Evolutionary conservation across 2,797 vertebrate species (phyloP).

Genomic region (Lacerta agilis): DNA sequence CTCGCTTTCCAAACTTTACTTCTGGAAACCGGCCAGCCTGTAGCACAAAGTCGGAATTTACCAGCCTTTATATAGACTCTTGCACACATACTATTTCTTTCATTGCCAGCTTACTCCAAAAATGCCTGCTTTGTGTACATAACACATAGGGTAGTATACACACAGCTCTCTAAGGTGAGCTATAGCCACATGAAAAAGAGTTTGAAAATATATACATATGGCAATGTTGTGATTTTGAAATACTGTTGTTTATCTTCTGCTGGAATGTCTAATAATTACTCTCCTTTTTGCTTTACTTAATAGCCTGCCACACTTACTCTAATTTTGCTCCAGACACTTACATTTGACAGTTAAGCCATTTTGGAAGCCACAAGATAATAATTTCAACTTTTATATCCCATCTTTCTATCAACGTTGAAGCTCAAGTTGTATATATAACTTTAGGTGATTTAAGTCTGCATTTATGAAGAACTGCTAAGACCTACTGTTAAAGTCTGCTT

Average conservation of each 20-base stretch:
- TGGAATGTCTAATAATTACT: constrained; percentile 37
- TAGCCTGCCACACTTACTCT: not conserved
- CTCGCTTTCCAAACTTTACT: constrained; percentile 65
- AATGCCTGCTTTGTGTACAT: constrained; percentile 47
- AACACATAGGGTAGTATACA: constrained; percentile 43
- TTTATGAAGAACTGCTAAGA: not conserved
- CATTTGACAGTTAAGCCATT: constrained; percentile 3
- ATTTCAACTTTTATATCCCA: not conserved
- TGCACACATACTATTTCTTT: constrained; percentile 37
- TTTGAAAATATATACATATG: not conserved
- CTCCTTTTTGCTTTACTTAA: not conserved
- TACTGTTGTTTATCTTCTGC: constrained; percentile 27
- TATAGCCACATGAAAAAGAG: constrained; percentile 61
- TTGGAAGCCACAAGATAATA: not conserved
- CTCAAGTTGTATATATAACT: not conserved
- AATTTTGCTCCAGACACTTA: not conserved
- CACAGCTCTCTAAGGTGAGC: constrained; percentile 27
- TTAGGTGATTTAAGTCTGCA: not conserved
- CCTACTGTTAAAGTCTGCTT: not conserved
- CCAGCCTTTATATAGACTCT: constrained; percentile 14
- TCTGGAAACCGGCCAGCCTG: constrained; percentile 55
- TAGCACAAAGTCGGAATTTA: constrained; percentile 46
- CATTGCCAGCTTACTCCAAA: constrained; percentile 25
- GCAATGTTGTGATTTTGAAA: constrained; percentile 46
- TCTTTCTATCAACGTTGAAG: not conserved